Base-by-base conservation (phyloP, 1,140 invertebrate species). In the Macrocentrus cingulum region DNA sequence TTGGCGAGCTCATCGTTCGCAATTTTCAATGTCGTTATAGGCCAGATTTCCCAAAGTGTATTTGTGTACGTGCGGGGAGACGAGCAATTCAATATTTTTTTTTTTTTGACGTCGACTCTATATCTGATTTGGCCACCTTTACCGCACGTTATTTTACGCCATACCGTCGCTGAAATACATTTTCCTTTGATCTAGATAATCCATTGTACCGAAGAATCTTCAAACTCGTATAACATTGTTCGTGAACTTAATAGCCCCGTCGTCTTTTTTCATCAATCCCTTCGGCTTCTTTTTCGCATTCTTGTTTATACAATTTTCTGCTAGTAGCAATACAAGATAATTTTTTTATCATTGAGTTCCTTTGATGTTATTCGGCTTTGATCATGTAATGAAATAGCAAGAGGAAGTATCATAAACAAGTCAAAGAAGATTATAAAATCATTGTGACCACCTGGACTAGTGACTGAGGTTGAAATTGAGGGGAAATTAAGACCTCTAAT, bases 181-280 rank as follows among this genome's bases (percentile, higher is more conserved):
- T 56, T 56, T 22, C 9, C 54, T 56, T 56, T 56, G 54, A 56
- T 56, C 54, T 19, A 56, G 54, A 46, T 49, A 56, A 56, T 46
- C 29, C 23, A 56, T 56, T 56, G 53, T 56, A n/a, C 4, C 29
- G 23, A 18, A 23, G 25, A 22, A 41, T 39, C 36, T 53, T 16
- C 22, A 36, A 34, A 46, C 29, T 46, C 36, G 4, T 49, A 32
- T 45, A 45, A 45, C 16, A 20, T 55, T 39, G 15, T 37, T 55
- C 11, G n/a, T 7, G 22, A n/a, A 45, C 42, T 37, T 37, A 48
- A 48, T 56, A 36, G 20, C 23, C 36, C 34, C 39, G 46, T 37
- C 19, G 18, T 44, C 2, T 44, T 19, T 20, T 19, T 19, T 7
- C 7, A 44, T 16, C 1, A 52, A 52, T n/a, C n/a, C n/a, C n/a